These are phyloP conservation scores for Melipona beecheii DNA, from an alignment of 2,888 invertebrate genomes.

Conservation along the genomic window DNA sequence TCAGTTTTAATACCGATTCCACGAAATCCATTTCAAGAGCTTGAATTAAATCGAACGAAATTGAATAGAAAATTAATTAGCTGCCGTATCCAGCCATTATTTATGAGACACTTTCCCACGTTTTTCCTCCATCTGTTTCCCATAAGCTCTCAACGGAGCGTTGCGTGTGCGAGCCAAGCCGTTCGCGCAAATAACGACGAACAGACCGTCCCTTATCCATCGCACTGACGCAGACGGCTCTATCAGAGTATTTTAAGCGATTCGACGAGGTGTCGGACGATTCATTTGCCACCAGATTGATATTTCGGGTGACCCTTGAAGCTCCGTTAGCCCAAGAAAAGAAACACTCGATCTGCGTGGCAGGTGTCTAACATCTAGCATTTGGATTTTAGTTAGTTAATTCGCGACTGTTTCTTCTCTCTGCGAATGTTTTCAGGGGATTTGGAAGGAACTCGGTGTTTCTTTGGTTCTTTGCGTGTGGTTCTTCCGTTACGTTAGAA, in stretches of 20 bases:
- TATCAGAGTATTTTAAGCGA: conserved; percentile 46
- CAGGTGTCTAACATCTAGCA: not conserved
- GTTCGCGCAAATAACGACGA: conserved; percentile 25
- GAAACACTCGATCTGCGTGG: conserved; percentile 12
- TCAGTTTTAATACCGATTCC: not conserved
- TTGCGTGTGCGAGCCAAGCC: conserved; percentile 18
- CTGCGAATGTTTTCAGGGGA: too few relatives aligned
- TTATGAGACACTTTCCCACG: conserved; percentile 35
- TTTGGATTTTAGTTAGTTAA: not conserved
- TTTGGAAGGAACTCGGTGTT: not conserved
- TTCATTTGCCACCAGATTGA: conserved; percentile 19
- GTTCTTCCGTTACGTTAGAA: not conserved
- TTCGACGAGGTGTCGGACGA: conserved; percentile 30
- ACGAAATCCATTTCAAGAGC: not conserved
- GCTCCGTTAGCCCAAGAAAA: conserved; percentile 37
- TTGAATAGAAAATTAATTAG: not conserved
- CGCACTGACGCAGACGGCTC: conserved; percentile 40
- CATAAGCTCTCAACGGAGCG: conserved; percentile 40
- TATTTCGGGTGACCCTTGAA: conserved; percentile 19
- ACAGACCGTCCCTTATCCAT: conserved; percentile 62
- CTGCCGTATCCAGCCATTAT: not conserved
- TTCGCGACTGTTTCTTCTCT: not conserved
- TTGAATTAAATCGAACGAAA: not conserved
- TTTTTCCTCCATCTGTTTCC: conserved; percentile 45
- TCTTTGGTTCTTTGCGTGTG: not conserved